These are phyloP conservation scores for Drosophila leonis DNA, from an alignment of 2,888 invertebrate genomes.

Conservation along the genomic window DNA sequence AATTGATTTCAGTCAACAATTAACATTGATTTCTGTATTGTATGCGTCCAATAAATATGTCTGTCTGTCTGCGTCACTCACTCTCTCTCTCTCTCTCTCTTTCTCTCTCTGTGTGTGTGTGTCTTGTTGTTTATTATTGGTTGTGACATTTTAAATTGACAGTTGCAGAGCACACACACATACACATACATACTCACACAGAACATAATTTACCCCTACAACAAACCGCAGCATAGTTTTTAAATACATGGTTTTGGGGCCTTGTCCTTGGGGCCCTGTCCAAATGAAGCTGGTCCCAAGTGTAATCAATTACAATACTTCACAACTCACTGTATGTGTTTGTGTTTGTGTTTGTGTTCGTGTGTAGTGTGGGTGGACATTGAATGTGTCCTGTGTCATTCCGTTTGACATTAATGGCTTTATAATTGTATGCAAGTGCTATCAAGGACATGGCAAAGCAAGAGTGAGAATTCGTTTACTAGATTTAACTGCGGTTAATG, in stretches of 20 bases:
- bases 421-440: conserved; percentile 56
- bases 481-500: conserved; percentile 15
- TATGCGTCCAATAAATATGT: conserved; percentile 29
- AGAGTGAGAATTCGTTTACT: conserved; percentile 1
- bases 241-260: conserved; percentile 36
- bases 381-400: conserved; percentile 44
- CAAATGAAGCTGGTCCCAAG: conserved; percentile 56
- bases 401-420: conserved; percentile 58
- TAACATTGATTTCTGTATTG: conserved; percentile 50
- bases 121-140: conserved; percentile 50
- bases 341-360: conserved; percentile 2
- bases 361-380: conserved; percentile 9
- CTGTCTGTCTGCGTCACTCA: not conserved
- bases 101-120: not conserved
- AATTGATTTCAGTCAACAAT: conserved; percentile 63
- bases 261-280: conserved; percentile 29
- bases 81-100: not conserved
- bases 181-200: conserved; percentile 19
- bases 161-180: conserved; percentile 35
- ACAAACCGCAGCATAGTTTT: conserved; percentile 50
- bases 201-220: conserved; percentile 25
- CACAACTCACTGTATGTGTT: conserved; percentile 9
- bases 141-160: conserved; percentile 61
- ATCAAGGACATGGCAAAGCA: conserved; percentile 10
- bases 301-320: conserved; percentile 65